These are phyloP conservation scores for Alouatta palliata DNA, from an alignment of 2,113 vertebrate genomes.

Conservation along the genomic window DNA sequence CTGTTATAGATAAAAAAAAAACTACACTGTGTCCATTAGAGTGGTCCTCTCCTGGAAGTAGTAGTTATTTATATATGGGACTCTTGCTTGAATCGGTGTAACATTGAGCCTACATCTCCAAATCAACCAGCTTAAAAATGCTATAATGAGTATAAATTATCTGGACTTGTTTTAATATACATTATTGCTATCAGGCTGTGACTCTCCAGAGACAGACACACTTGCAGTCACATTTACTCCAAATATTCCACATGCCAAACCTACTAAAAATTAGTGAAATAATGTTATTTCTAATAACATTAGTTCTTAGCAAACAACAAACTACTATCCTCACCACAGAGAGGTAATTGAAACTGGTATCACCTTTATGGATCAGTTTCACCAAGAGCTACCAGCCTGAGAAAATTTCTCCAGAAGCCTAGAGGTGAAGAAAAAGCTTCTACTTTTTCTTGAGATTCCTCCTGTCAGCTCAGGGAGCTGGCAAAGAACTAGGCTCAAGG, in stretches of 20 bases:
- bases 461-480: neutral
- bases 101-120: neutral
- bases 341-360: neutral
- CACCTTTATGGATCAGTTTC: neutral
- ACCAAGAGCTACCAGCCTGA: neutral
- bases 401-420: neutral
- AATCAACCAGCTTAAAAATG: neutral
- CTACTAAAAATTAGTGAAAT: neutral
- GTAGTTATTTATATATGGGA: neutral
- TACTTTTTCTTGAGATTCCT: neutral
- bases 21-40: accelerated
- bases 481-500: neutral
- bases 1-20: neutral
- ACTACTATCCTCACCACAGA: neutral
- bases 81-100: neutral
- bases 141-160: neutral
- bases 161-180: neutral
- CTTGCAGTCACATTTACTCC: neutral
- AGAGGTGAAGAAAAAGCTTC: neutral
- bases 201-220: neutral
- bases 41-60: neutral
- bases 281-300: neutral
- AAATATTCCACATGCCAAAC: neutral
- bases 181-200: neutral
- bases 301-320: neutral